phyloP scores from a whole-genome alignment of 2,888 invertebrate species.

The Congeria kusceri region DNA sequence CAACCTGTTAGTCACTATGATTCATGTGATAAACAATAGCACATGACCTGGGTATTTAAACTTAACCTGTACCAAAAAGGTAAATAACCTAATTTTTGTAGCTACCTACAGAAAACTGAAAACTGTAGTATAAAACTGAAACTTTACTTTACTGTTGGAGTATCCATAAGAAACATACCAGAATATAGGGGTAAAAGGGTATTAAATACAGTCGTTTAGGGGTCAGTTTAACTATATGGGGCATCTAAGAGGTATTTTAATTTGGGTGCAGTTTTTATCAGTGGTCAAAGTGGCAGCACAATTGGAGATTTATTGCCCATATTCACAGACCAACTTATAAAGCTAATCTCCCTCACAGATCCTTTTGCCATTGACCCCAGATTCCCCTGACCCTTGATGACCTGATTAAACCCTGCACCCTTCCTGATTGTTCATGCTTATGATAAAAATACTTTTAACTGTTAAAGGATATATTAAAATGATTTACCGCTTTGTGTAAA shows the following conservation, averaged over 20 bases:
- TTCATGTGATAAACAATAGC: too few relatives aligned
- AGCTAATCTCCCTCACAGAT: slow-evolving; percentile 20
- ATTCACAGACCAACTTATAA: slow-evolving; percentile 41
- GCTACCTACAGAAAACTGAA: too few relatives aligned
- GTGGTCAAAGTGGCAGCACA: slow-evolving; percentile 18
- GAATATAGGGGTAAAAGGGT: too few relatives aligned
- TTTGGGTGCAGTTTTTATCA: slow-evolving; percentile 43
- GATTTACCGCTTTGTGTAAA: slow-evolving; percentile 42
- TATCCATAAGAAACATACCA: too few relatives aligned
- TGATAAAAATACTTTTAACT: slow-evolving; percentile 36
- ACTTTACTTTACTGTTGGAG: too few relatives aligned
- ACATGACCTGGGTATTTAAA: too few relatives aligned
- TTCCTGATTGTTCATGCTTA: slow-evolving; percentile 36
- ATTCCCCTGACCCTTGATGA: slow-evolving; percentile 32
- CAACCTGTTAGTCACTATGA: too few relatives aligned
- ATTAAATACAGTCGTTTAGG: too few relatives aligned
- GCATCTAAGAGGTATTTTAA: neutral
- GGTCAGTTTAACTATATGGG: neutral
- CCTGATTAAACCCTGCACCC: slow-evolving; percentile 33
- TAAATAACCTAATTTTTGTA: too few relatives aligned
- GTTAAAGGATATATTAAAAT: slow-evolving; percentile 49
- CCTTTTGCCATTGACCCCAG: slow-evolving; percentile 33
- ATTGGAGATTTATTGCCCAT: slow-evolving; percentile 26
- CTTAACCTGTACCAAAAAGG: too few relatives aligned
- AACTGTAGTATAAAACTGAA: too few relatives aligned